Base-by-base conservation (phyloP, 2,888 invertebrate species). In the Noctua comes region DNA sequence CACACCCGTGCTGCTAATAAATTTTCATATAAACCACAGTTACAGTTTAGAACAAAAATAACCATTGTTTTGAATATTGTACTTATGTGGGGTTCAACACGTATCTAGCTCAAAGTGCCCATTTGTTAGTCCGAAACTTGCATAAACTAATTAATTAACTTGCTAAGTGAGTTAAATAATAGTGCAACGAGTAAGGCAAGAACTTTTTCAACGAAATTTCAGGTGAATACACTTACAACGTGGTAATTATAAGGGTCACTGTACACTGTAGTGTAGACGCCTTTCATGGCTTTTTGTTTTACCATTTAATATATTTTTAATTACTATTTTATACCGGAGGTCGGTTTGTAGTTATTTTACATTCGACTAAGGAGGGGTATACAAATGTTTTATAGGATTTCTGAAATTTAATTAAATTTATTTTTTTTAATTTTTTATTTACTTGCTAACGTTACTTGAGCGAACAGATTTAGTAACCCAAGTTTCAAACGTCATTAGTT, bases 151-250 rank as follows among this genome's bases (percentile, higher is more conserved):
- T 87, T 87, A 82, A 79, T 80, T 80, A 79, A 62, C 78, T 80
- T 64, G 73, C 78, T 87, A 80, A 82, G 82, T 79, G 64, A 79
- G 89, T 82, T 79, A 87, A 88, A 88, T 87, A 80, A 88, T 71
- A 87, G 80, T 79, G 87, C 88, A 85, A 72, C 68, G 64, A 64
- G 75, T 68, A 72, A 73, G 68, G 66, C 62, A 82, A 79, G n/a
- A 75, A 80, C 48, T 80, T 88, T 86, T 89, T 80, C 43, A 72
- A 72, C 72, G 54, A 79, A 80, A 80, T 80, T 87, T 68, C 51
- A 79, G 73, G 66, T 84, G 82, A 84, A 77, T 73, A 68, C 27
- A 73, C 73, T 79, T 82, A 74, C 65, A 80, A 59, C 59, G 46
- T 62, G 51, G 65, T 77, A 77, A 79, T 87, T 80, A 73, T 72